Conservation (phyloP, 1,140 invertebrate species). For the Solen grandis region DNA sequence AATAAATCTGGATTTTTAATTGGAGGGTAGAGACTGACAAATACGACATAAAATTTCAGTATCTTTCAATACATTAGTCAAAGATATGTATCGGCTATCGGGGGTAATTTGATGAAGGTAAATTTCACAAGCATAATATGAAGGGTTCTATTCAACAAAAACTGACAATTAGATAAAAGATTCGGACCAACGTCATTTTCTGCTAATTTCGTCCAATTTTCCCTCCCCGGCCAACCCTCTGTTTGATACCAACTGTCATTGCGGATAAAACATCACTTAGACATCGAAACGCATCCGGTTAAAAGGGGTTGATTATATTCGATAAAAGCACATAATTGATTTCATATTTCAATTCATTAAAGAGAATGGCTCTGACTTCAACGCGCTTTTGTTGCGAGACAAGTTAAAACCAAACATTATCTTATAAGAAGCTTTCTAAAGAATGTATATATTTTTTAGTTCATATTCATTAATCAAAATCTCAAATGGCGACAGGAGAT, state of each 20-base stretch:
- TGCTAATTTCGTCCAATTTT: neutral
- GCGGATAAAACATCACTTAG: too few relatives aligned
- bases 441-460: neutral
- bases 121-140: conserved; percentile 53
- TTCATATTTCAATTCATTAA: too few relatives aligned
- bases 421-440: neutral
- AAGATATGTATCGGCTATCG: conserved; percentile 45
- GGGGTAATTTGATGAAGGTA: conserved; percentile 51
- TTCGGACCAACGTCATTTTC: conserved; percentile 31
- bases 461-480: neutral
- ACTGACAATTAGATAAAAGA: conserved; percentile 26
- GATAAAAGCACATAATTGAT: too few relatives aligned
- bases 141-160: conserved; percentile 34
- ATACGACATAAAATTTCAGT: conserved; percentile 35
- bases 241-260: neutral
- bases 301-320: too few relatives aligned
- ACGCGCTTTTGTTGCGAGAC: too few relatives aligned
- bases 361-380: too few relatives aligned
- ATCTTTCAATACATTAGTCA: conserved; percentile 17
- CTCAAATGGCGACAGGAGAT: neutral
- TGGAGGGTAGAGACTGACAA: conserved; percentile 39
- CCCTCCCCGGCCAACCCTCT: neutral
- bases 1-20: conserved; percentile 54
- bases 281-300: too few relatives aligned
- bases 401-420: too few relatives aligned